Conservation (phyloP, 2,113 vertebrate genomes). For the Pantherophis guttatus region DNA sequence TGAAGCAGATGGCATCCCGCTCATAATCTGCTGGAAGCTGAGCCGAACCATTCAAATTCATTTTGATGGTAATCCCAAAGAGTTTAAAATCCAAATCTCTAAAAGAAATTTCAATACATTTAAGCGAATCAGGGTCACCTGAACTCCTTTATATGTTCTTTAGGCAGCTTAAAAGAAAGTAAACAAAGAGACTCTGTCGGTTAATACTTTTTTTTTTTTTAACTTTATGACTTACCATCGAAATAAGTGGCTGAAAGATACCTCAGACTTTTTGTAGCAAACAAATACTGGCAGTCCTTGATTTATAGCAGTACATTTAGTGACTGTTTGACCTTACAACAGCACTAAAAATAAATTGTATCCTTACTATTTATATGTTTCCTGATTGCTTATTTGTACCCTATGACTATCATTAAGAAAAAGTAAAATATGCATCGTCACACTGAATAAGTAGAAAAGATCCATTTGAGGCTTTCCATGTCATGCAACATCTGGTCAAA, state of each 20-base stretch:
- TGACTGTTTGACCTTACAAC: too few species aligned
- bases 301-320: too few species aligned
- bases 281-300: neutral
- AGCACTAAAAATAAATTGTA: too few species aligned
- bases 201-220: neutral
- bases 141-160: conserved; percentile 8
- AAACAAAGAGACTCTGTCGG: neutral
- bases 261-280: neutral
- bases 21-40: conserved; percentile 48
- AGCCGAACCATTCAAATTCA: conserved; percentile 55
- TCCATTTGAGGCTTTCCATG: neutral
- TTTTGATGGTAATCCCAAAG: conserved; percentile 54
- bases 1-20: conserved; percentile 49
- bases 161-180: neutral
- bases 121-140: conserved; percentile 32
- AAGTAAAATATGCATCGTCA: neutral
- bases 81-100: conserved; percentile 46
- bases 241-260: neutral
- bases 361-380: too few species aligned
- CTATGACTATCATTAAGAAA: too few species aligned
- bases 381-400: too few species aligned
- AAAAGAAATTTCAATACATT: conserved; percentile 46
- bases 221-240: neutral
- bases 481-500: neutral
- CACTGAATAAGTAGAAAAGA: neutral